A percentile compares a stretch with the other conserved stretches of the same genome.
Evolutionary conservation across 2,797 vertebrate species (phyloP).

Genomic region (Typhlichthys subterraneus): DNA sequence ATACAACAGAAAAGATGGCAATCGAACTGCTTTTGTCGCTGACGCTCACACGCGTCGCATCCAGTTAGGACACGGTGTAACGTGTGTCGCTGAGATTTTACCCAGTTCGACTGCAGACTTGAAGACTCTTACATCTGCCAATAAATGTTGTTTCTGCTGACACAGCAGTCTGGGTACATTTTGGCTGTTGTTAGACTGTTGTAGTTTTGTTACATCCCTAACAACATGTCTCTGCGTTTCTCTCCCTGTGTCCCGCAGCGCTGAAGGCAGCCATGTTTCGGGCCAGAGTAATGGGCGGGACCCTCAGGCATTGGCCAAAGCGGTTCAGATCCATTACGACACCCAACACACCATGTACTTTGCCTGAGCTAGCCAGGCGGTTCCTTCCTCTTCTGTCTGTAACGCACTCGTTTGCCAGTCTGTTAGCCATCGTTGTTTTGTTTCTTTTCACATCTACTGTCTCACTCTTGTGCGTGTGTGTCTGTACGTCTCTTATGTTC

Average conservation of each 20-base stretch:
- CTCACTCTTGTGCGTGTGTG: slow-evolving; percentile 45
- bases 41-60: too few species aligned
- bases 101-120: background rate
- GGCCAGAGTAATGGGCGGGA: slow-evolving; percentile 98
- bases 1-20: too few species aligned
- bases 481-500: slow-evolving; percentile 75
- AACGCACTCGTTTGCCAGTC: slow-evolving; percentile 28
- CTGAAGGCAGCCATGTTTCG: slow-evolving; percentile 98
- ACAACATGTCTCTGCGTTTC: background rate
- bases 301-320: slow-evolving; percentile 96
- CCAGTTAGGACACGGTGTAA: too few species aligned
- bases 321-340: slow-evolving; percentile 99
- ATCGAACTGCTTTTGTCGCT: too few species aligned
- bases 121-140: too few species aligned
- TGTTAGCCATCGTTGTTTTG: slow-evolving; percentile 21
- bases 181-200: background rate
- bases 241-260: slow-evolving; percentile 75
- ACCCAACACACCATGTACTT: slow-evolving; percentile 99
- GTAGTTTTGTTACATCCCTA: background rate
- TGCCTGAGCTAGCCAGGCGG: slow-evolving; percentile 83
- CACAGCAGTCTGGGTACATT: too few species aligned
- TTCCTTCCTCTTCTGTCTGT: slow-evolving; percentile 36
- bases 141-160: background rate
- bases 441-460: background rate
- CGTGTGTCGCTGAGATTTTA: too few species aligned